These are phyloP conservation scores for Orycteropus afer DNA, from an alignment of 2,113 vertebrate genomes.

Conservation along the genomic window DNA sequence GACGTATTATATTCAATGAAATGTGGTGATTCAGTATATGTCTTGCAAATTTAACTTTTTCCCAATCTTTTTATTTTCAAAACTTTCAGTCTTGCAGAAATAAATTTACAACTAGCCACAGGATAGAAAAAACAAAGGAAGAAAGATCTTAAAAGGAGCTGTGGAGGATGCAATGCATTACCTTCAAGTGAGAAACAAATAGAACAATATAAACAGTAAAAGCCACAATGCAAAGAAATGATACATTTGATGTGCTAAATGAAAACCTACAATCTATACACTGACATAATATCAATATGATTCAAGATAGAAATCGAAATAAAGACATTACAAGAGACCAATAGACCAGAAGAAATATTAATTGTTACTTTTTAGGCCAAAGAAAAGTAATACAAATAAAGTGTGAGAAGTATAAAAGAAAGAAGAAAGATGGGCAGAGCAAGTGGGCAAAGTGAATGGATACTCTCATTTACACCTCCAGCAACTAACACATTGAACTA, in stretches of 20 bases:
- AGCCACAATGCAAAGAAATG: not conserved
- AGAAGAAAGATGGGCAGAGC: not conserved
- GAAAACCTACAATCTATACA: not conserved
- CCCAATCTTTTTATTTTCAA: not conserved
- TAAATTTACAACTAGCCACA: not conserved
- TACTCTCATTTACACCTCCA: not conserved
- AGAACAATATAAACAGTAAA: not conserved
- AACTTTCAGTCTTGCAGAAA: not conserved
- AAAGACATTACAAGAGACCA: not conserved
- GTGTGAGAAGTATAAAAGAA: not conserved
- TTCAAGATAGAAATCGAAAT: not conserved
- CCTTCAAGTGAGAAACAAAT: not conserved
- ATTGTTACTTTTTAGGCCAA: not conserved
- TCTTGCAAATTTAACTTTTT: not conserved
- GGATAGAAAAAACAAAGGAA: not conserved
- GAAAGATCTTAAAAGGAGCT: not conserved
- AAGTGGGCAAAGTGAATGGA: not conserved
- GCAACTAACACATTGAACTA: not conserved
- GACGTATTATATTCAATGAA: not conserved
- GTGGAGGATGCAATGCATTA: not conserved
- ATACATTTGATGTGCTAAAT: not conserved
- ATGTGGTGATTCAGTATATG: not conserved
- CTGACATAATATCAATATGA: not conserved
- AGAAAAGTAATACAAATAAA: not conserved
- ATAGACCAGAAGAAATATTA: not conserved